Conservation (phyloP, 2,797 vertebrate genomes). For the Chloroceryle inda region DNA sequence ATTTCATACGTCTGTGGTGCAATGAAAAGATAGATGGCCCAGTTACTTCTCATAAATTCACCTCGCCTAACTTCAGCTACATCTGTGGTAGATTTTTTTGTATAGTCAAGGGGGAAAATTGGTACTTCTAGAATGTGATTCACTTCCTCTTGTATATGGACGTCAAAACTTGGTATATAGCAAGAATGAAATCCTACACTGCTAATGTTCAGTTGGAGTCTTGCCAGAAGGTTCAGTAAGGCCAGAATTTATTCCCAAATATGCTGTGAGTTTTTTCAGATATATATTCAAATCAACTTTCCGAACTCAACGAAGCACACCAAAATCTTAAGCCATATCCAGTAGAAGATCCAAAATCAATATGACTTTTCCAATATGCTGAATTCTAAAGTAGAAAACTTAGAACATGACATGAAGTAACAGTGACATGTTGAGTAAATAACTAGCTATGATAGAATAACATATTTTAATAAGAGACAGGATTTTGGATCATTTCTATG, state of each 20-base stretch:
- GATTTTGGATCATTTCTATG: constrained; percentile 47
- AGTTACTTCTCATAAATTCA: not conserved
- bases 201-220: constrained; percentile 5
- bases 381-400: constrained; percentile 56
- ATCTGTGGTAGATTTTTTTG: constrained; percentile 4
- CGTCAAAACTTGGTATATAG: constrained; percentile 8
- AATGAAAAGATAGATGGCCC: not conserved
- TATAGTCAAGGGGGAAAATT: not conserved
- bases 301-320: constrained; percentile 34
- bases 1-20: not conserved
- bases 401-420: constrained; percentile 48
- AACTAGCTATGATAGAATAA: constrained; percentile 47
- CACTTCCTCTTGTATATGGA: constrained; percentile 20
- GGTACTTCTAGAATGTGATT: constrained; percentile 5
- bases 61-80: constrained; percentile 8
- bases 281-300: constrained; percentile 18
- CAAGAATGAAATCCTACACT: constrained; percentile 12
- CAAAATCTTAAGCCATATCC: constrained; percentile 23
- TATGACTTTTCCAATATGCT: constrained; percentile 60
- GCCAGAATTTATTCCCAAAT: constrained; percentile 36
- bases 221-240: not conserved
- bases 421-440: constrained; percentile 50
- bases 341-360: constrained; percentile 51
- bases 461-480: constrained; percentile 63
- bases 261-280: constrained; percentile 20